Base-by-base conservation (phyloP, 2,113 vertebrate species). In the Cinclus cinclus region DNA sequence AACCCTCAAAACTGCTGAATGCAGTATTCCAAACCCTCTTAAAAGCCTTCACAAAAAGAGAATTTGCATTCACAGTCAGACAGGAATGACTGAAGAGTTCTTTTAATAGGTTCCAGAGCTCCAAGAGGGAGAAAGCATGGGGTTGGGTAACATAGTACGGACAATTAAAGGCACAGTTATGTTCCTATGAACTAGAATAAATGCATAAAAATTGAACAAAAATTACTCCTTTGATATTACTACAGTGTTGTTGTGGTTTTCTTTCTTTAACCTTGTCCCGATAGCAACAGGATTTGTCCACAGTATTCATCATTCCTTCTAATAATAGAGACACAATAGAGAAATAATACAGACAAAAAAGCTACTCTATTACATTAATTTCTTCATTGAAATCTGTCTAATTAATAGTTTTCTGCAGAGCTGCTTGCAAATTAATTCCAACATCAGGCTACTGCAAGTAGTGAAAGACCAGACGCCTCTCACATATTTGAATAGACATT, bases 71-170 rank as follows among this genome's bases (percentile, higher is more conserved):
- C 10, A 49, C 5, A 50, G 25, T 62, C 81, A 58, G 20, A 53
- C 6, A 71, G 58, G 35, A 91, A 70, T 7, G 89, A 70, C 16
- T 55, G 13, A 49, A 55, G 9, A 59, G 23, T 24, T 74, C 35
- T 58, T 58, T 60, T 21, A 63, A 42, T 7, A 78, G 25, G 22
- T 59, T 88, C 28, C 71, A 35, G 44, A 76, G 18, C 44, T 80
- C 53, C 27, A 55, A 50, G 6, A 16, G 3, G 10, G 5, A 3
- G 13, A 42, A 70, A 69, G 19, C 31, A 42, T 8, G 4, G 17
- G 18, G 22, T 17, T 42, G 67, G 6, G 24, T 9, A 55, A 77
- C 20, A 31, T 0, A 65, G 8, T 28, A 50, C 0, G 0, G 84
- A 68, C 37, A 68, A 15, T 7, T 2, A 56, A 62, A 9, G 21